phyloP scores from a whole-genome alignment of 2,888 invertebrate species.

The Xestia ashworthii region DNA sequence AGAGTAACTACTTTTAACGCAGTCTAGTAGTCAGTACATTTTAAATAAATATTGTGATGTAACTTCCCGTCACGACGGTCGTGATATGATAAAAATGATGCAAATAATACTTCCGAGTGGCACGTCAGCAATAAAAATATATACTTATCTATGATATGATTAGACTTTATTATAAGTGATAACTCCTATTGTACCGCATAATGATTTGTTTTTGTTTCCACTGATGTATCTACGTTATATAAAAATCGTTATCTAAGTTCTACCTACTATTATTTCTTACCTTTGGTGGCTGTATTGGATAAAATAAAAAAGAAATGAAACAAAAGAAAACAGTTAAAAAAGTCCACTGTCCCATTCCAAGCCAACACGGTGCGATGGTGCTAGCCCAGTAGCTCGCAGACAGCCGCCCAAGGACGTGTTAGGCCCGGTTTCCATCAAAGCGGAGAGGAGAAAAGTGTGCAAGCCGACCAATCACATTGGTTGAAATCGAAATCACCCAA shows the following conservation, averaged over 20 bases:
- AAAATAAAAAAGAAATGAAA: constrained; percentile 21
- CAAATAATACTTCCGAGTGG: constrained; percentile 38
- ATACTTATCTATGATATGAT: constrained; percentile 11
- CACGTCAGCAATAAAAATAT: constrained; percentile 32
- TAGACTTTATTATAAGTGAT: constrained; percentile 9
- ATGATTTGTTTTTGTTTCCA: neutral
- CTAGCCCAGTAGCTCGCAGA: neutral
- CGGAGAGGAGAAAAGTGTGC: too few relatives aligned
- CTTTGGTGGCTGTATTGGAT: constrained; percentile 27
- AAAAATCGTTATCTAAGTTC: neutral
- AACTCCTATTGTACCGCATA: constrained; percentile 3
- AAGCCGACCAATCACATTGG: too few relatives aligned
- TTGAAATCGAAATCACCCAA: too few relatives aligned
- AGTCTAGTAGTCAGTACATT: neutral
- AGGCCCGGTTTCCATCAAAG: too few relatives aligned
- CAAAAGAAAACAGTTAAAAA: neutral
- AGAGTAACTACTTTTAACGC: neutral
- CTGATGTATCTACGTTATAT: constrained; percentile 3
- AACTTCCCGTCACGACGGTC: constrained; percentile 5
- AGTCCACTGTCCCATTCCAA: neutral
- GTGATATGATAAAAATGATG: constrained; percentile 41
- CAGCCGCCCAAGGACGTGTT: too few relatives aligned
- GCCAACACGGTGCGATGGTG: neutral
- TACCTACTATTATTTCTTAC: constrained; percentile 38
- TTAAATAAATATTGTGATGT: constrained; percentile 21